phyloP scores from a whole-genome alignment of 2,888 invertebrate species.

The Spialia ferax region DNA sequence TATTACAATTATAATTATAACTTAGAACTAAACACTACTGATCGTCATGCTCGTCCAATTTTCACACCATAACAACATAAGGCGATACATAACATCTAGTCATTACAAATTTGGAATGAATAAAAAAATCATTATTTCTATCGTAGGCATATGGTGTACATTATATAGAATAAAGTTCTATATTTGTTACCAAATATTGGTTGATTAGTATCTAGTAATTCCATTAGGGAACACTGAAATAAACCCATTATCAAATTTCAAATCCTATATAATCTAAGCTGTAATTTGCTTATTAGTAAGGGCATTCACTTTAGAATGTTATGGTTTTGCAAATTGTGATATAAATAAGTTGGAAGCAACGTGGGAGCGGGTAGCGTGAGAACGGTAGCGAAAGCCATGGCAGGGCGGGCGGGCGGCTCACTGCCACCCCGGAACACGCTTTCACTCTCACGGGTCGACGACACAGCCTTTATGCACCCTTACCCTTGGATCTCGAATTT shows the following conservation, averaged over 20 bases:
- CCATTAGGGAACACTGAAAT: not conserved
- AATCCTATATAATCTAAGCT: not conserved
- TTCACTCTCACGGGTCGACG: slow-evolving; percentile 84
- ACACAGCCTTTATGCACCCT: slow-evolving; percentile 76
- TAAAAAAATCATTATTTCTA: too few species aligned
- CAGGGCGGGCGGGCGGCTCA: slow-evolving; percentile 70
- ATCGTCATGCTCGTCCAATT: not conserved
- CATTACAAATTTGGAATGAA: too few species aligned
- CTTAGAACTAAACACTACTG: slow-evolving; percentile 8
- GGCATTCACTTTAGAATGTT: slow-evolving; percentile 7
- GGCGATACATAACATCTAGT: not conserved
- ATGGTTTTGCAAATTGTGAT: slow-evolving; percentile 32
- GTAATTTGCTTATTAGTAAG: not conserved
- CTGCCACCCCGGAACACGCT: slow-evolving; percentile 81
- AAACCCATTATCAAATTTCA: not conserved
- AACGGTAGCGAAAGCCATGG: slow-evolving; percentile 81
- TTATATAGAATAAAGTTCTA: too few species aligned
- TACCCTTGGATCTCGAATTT: slow-evolving; percentile 65
- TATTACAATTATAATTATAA: slow-evolving; percentile 24
- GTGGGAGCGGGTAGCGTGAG: slow-evolving; percentile 76
- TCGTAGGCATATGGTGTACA: too few species aligned
- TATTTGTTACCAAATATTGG: too few species aligned
- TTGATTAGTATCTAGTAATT: not conserved
- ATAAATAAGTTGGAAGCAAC: slow-evolving; percentile 70
- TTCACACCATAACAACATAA: not conserved